Evolutionary conservation across 2,113 vertebrate species (phyloP), one percentile per base, ranked within the genome.

Genomic region (Rhynchomys soricoides): DNA sequence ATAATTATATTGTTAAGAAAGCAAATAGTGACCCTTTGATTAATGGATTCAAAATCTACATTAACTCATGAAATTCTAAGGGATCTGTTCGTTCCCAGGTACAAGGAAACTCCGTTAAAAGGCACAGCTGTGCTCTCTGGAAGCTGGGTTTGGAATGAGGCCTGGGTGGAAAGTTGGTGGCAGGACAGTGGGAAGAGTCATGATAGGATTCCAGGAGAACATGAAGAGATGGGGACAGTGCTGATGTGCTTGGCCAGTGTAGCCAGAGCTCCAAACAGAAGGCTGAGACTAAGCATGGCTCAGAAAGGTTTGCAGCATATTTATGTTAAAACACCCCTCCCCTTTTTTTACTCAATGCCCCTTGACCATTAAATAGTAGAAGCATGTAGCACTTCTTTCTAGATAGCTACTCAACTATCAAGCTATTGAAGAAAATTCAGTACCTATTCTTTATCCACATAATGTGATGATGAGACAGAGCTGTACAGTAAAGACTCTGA

Each of bases 1-100:
- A 97, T 92, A 71, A 96, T 95, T 94, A 82, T 34, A 91, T 92
- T 95, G 52, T 93, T 97, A 90, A 87, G 71, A 96, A 95, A 95
- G 88, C 88, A 96, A 86, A 96, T 64, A 59, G 75, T 93, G 59
- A 48, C 26, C 59, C 10, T 96, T 95, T 96, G 64, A 97, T 96
- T 87, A 83, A 94, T 93, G 81, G 90, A 79, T 57, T 66, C 75
- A 45, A 52, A 87, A 62, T 83, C 64, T 52, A 22, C 74, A 85
- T 90, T 90, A 73, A 85, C 79, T 52, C 64, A 74, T 94, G 78
- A 82, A 77, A 90, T 83, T 83, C 75, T 48, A n/a, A 93, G 48
- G 68, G 50, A 45, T 50, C 43, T 24, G 40, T 52, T 55, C 37
- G 83, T 83, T 86, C 48, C 83, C 73, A 62, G 31, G n/a, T 82